Conservation (phyloP, 2,113 vertebrate species). For the Chaetops frenatus region DNA sequence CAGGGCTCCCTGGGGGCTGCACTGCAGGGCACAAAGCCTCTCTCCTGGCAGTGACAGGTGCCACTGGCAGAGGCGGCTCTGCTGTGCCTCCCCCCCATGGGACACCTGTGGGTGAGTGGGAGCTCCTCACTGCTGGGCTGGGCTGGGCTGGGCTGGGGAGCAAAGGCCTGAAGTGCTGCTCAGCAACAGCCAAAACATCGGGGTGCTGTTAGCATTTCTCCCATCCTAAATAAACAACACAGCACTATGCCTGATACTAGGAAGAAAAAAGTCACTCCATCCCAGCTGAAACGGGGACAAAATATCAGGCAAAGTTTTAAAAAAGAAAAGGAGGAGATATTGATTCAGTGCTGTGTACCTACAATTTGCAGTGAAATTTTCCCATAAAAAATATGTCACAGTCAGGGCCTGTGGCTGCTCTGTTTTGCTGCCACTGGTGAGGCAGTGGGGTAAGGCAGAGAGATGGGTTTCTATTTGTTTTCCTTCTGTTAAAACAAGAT, state of each 20-base stretch:
- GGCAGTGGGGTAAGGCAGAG: neutral
- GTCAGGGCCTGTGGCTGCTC: neutral
- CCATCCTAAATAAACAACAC: neutral
- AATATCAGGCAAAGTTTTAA: neutral
- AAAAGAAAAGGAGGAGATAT: neutral
- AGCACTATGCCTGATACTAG: accelerated
- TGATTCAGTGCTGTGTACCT: neutral
- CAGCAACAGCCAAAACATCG: accelerated
- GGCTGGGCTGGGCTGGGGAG: neutral
- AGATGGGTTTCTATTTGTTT: neutral
- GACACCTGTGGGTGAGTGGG: neutral
- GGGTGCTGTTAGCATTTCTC: accelerated
- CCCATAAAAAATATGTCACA: neutral
- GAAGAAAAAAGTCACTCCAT: neutral
- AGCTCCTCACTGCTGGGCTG: neutral
- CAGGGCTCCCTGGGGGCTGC: accelerated
- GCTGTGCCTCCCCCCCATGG: accelerated
- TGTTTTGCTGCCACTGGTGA: neutral
- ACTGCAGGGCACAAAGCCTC: too few relatives aligned
- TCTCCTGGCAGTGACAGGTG: neutral
- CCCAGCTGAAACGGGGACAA: neutral
- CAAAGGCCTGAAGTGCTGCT: neutral
- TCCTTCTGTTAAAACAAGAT: neutral
- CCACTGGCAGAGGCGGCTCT: neutral
- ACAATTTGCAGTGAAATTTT: accelerated